A percentile compares a stretch with the other conserved stretches of the same genome.
phyloP scores from a whole-genome alignment of 2,888 invertebrate species.

The Lacanobia wlatinum region DNA sequence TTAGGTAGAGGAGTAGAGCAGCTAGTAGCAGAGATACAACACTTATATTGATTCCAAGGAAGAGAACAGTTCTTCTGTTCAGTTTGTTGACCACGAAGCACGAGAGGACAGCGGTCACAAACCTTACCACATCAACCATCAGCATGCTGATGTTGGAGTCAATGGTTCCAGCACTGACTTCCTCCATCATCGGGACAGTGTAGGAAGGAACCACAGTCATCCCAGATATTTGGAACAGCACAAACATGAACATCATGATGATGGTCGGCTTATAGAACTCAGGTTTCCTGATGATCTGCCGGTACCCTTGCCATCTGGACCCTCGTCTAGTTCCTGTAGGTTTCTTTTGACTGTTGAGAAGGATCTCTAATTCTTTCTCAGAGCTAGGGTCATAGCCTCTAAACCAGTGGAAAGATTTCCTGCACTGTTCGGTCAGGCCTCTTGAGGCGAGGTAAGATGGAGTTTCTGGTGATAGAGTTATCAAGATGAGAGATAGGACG shows the following conservation, averaged over 20 bases:
- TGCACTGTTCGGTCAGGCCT: conserved; percentile 89
- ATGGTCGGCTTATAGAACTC: conserved; percentile 91
- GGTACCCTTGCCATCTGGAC: conserved; percentile 78
- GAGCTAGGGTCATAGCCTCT: conserved; percentile 87
- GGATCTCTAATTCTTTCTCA: conserved; percentile 85
- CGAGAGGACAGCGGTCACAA: conserved; percentile 91
- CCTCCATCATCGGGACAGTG: conserved; percentile 92
- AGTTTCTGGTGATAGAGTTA: conserved; percentile 92
- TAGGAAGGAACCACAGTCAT: conserved; percentile 93
- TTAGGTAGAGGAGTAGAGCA: conserved; percentile 83
- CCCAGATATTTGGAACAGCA: conserved; percentile 93
- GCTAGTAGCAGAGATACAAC: conserved; percentile 89
- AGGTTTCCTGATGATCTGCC: conserved; percentile 78
- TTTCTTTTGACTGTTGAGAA: conserved; percentile 83
- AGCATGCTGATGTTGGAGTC: conserved; percentile 92
- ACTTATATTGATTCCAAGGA: conserved; percentile 91
- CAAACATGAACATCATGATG: conserved; percentile 92
- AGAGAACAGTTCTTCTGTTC: conserved; percentile 91
- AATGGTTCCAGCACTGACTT: conserved; percentile 90
- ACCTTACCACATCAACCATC: conserved; percentile 92
- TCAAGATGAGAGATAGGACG: conserved; percentile 86
- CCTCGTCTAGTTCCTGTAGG: conserved; percentile 66
- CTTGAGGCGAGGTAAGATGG: conserved; percentile 92
- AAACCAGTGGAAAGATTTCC: conserved; percentile 90
- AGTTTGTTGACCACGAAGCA: conserved; percentile 91